A percentile compares a stretch with the other conserved stretches of the same genome.
Conservation (phyloP, 2,797 vertebrate genomes). For the Vespertilio murinus region DNA sequence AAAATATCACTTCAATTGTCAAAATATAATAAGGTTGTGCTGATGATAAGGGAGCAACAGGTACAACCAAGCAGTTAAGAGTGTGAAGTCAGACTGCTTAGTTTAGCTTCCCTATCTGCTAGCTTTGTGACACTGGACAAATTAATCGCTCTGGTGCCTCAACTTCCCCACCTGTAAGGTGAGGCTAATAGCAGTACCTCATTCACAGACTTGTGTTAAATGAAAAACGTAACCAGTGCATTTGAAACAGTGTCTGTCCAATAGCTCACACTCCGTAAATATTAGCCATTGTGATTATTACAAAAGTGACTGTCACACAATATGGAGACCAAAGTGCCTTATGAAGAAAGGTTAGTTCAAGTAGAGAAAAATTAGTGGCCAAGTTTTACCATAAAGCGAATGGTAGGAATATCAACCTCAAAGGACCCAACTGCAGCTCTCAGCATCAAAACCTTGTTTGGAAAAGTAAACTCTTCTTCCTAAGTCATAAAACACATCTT, state of each 20-base stretch:
- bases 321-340: not conserved
- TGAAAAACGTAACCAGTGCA: not conserved
- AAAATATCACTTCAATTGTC: conserved; percentile 46
- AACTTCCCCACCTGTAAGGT: conserved; percentile 9
- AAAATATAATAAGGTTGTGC: conserved; percentile 36
- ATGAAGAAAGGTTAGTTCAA: conserved; percentile 22
- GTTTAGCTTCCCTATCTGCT: not conserved
- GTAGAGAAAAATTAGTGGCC: not conserved
- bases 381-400: not conserved
- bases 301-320: not conserved
- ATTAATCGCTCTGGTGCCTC: not conserved
- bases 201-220: not conserved
- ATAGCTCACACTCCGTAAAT: conserved; percentile 2
- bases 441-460: not conserved
- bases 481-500: conserved; percentile 53
- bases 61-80: not conserved
- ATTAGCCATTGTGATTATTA: not conserved
- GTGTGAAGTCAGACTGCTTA: not conserved
- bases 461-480: not conserved
- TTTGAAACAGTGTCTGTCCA: conserved; percentile 25
- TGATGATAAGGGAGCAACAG: not conserved
- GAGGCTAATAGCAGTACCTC: not conserved
- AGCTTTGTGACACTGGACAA: conserved; percentile 31
- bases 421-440: not conserved
- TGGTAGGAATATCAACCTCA: not conserved